phyloP scores from a whole-genome alignment of 2,888 invertebrate species.

The Drosophila eohydei region DNA sequence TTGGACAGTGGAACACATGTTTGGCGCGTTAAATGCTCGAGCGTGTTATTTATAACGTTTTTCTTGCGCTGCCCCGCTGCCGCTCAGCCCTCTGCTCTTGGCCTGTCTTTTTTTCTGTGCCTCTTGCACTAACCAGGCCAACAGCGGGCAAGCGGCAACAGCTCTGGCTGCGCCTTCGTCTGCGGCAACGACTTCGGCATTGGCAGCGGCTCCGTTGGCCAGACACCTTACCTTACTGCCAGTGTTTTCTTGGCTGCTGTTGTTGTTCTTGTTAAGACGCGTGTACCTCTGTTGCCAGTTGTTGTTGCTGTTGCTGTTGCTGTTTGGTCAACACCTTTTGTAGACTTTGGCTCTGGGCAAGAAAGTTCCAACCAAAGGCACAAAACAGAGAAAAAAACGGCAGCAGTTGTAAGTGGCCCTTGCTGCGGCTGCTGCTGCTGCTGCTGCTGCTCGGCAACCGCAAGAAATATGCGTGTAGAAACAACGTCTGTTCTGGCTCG shows the following conservation, averaged over 20 bases:
- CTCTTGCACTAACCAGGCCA: conserved; percentile 60
- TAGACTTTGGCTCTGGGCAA: conserved; percentile 75
- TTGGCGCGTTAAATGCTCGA: conserved; percentile 82
- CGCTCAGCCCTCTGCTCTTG: background rate
- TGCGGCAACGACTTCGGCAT: conserved; percentile 7
- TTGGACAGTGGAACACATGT: conserved; percentile 82
- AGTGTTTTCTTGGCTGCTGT: conserved; percentile 38
- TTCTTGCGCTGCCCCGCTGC: conserved; percentile 23
- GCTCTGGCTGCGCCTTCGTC: conserved; percentile 23
- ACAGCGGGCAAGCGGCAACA: conserved; percentile 27
- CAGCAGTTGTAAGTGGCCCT: conserved; percentile 75
- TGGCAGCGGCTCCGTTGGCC: conserved; percentile 36
- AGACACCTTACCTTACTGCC: conserved; percentile 47
- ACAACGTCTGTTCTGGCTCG: conserved; percentile 31
- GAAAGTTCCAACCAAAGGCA: conserved; percentile 50
- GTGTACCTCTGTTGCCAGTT: conserved; percentile 44
- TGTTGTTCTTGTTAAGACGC: conserved; percentile 52
- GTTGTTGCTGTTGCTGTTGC: conserved; percentile 52
- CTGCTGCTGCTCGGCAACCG: conserved; percentile 50
- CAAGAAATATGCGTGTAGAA: conserved; percentile 70
- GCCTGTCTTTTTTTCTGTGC: background rate
- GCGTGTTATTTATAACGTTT: conserved; percentile 80
- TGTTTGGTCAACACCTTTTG: conserved; percentile 78
- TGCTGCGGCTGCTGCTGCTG: conserved; percentile 34
- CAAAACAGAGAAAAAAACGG: conserved; percentile 46